Evolutionary conservation across 2,888 invertebrate genomes (phyloP).

Genomic region (Molanna angustata): DNA sequence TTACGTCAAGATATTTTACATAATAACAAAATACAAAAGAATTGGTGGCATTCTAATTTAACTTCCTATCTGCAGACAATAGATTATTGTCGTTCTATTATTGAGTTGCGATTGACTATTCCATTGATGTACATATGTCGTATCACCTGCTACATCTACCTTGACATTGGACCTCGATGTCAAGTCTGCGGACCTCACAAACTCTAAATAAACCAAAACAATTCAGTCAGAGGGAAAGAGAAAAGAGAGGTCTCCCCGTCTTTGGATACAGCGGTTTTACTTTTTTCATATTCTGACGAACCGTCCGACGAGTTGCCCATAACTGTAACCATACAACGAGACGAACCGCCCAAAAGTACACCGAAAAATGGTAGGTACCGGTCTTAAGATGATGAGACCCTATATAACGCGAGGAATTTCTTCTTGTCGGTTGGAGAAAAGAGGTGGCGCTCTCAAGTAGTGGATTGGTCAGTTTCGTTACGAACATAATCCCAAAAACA

Average conservation of each 20-base stretch:
- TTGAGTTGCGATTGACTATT: too few relatives aligned
- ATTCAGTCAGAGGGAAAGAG: not conserved
- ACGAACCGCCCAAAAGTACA: constrained; percentile 8
- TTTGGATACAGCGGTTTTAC: constrained; percentile 17
- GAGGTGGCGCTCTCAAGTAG: constrained; percentile 31
- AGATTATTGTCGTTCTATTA: too few relatives aligned
- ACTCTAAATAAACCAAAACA: constrained; percentile 6
- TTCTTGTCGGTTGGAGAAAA: constrained; percentile 18
- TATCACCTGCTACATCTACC: too few relatives aligned
- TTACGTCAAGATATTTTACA: too few relatives aligned
- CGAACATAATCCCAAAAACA: not conserved
- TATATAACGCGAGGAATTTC: constrained; percentile 22
- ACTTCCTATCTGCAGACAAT: too few relatives aligned
- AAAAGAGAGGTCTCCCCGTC: too few relatives aligned
- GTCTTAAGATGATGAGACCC: constrained; percentile 18
- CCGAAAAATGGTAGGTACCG: constrained; percentile 19
- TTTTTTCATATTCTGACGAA: not conserved
- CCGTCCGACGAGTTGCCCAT: not conserved
- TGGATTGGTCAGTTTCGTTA: constrained; percentile 33
- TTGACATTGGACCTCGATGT: not conserved
- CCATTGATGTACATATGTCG: too few relatives aligned
- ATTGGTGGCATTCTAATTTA: too few relatives aligned
- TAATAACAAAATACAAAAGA: too few relatives aligned
- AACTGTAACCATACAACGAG: constrained; percentile 14
- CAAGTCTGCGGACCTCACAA: constrained; percentile 2